Conservation (phyloP, 2,888 invertebrate species). For the Stramonita haemastoma region DNA sequence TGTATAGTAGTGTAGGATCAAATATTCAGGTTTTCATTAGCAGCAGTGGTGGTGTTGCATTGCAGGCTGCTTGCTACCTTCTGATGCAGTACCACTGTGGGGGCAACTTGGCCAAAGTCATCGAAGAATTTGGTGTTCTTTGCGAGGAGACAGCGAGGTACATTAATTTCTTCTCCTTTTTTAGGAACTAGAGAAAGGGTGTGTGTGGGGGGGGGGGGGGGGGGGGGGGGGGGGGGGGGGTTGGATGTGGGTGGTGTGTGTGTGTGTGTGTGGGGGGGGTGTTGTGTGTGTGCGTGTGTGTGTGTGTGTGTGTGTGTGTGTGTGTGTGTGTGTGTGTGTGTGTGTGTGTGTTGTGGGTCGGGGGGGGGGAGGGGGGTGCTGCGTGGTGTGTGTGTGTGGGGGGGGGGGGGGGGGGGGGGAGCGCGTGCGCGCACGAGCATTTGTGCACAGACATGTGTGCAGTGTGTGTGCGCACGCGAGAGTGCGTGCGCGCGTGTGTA, state of each 20-base stretch:
- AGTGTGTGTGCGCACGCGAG: no score
- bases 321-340: neutral
- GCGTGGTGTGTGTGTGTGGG: neutral
- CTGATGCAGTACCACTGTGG: constrained; percentile 36
- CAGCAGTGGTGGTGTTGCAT: no score
- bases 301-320: neutral
- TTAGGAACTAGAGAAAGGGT: neutral
- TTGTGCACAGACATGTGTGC: no score
- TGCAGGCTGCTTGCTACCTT: constrained; percentile 24
- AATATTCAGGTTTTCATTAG: no score
- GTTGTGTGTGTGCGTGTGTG: neutral
- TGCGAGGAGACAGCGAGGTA: constrained; percentile 10
- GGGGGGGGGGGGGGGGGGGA: no score
- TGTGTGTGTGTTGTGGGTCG: neutral
- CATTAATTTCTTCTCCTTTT: neutral
- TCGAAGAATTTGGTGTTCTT: constrained; percentile 20
- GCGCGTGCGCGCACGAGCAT: no score
- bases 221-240: no score
- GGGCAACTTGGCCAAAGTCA: constrained; percentile 29
- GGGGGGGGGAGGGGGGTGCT: no score
- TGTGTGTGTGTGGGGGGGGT: no score
- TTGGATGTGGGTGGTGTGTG: no score
- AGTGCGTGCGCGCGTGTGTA: neutral
- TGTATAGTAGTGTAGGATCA: no score
- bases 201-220: neutral